Evolutionary conservation across 2,113 vertebrate genomes (phyloP).

Genomic region (Pseudolaguvia tuberculata): DNA sequence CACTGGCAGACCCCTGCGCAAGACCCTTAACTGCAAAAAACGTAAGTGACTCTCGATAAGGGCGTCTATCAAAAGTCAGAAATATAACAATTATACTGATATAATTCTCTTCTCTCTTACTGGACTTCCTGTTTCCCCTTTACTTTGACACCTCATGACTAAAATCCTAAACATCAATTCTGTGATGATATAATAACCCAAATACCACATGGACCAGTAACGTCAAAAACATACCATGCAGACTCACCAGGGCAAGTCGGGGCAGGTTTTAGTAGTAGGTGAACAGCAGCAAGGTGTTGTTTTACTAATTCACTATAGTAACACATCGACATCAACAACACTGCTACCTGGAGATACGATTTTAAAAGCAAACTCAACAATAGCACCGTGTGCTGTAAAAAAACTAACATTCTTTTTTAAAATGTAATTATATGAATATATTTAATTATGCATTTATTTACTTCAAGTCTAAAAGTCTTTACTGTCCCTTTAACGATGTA

Average conservation of each 20-base stretch:
- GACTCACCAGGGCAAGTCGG: conserved; percentile 14
- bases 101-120: too few species aligned
- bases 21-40: too few species aligned
- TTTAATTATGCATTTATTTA: too few species aligned
- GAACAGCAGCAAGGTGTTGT: conserved; percentile 4
- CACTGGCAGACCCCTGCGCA: neutral
- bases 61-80: too few species aligned
- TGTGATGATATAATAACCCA: neutral
- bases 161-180: neutral
- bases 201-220: neutral
- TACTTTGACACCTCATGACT: neutral
- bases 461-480: too few species aligned
- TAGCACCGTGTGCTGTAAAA: too few species aligned
- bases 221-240: neutral
- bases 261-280: conserved; percentile 3
- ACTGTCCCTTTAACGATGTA: too few species aligned
- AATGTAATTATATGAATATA: neutral
- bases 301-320: conserved; percentile 36
- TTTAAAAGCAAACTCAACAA: neutral
- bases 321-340: conserved; percentile 16
- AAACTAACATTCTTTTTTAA: neutral
- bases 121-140: too few species aligned
- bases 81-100: too few species aligned
- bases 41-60: too few species aligned
- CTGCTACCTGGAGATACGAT: neutral